Conservation (phyloP, 2,113 vertebrate species). For the Sander vitreus region DNA sequence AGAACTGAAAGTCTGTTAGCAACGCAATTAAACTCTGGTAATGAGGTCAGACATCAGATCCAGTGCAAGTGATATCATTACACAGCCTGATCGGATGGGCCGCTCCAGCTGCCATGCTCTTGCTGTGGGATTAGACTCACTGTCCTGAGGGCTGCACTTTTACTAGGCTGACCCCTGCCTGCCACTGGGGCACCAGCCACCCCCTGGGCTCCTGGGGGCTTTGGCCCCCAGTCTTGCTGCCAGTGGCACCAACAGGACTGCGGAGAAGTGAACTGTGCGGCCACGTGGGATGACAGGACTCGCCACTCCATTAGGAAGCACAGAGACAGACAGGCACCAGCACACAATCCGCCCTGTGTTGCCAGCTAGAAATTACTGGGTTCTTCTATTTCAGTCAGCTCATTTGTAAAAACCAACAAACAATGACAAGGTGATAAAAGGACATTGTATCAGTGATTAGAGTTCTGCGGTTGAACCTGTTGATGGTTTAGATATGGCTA, state of each 20-base stretch:
- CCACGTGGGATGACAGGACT: slow-evolving; percentile 83
- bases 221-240: slow-evolving; percentile 70
- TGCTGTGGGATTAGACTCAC: slow-evolving; percentile 83
- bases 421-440: slow-evolving; percentile 79
- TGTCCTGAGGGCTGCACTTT: slow-evolving; percentile 78
- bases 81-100: slow-evolving; percentile 88
- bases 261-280: slow-evolving; percentile 80
- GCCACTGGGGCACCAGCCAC: slow-evolving; percentile 71
- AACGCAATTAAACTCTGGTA: slow-evolving; percentile 99
- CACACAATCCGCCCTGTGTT: slow-evolving; percentile 79
- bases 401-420: slow-evolving; percentile 80
- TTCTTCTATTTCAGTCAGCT: slow-evolving; percentile 83
- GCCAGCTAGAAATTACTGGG: slow-evolving; percentile 78
- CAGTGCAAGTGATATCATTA: slow-evolving; percentile 98
- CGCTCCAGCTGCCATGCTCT: slow-evolving; percentile 90
- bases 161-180: slow-evolving; percentile 79
- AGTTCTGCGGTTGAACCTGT: slow-evolving; percentile 60
- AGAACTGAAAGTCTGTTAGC: slow-evolving; percentile 94
- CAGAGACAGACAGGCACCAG: slow-evolving; percentile 86
- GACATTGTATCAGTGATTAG: slow-evolving; percentile 71
- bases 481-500: slow-evolving; percentile 55
- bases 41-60: slow-evolving; percentile 99
- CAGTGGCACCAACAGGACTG: slow-evolving; percentile 78
- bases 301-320: slow-evolving; percentile 71
- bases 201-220: slow-evolving; percentile 69